Evolutionary conservation across 2,113 vertebrate genomes (phyloP).

Genomic region (Plectropomus leopardus): DNA sequence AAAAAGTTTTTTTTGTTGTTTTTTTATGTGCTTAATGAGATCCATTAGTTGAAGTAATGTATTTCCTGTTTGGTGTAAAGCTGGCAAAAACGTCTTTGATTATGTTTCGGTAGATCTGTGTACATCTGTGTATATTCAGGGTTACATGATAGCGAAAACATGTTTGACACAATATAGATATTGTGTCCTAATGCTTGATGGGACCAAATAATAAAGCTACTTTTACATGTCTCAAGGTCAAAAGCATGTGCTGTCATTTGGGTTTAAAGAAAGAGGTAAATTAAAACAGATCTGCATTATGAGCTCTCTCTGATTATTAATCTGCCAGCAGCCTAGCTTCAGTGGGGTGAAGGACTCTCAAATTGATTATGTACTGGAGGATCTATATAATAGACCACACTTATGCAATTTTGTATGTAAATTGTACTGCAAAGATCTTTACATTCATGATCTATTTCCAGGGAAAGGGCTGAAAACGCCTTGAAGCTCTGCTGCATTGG

Average conservation of each 20-base stretch:
- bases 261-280: not conserved
- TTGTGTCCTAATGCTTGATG: not conserved
- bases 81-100: not conserved
- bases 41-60: not conserved
- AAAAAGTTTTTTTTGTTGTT: not conserved
- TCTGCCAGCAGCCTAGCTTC: not conserved
- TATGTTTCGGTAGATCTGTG: not conserved
- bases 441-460: constrained; percentile 11
- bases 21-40: not conserved
- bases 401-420: not conserved
- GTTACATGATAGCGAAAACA: not conserved
- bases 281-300: constrained; percentile 4
- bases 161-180: not conserved
- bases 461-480: not conserved
- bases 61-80: not conserved
- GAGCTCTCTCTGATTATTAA: constrained; percentile 8
- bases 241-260: not conserved
- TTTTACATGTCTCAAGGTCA: not conserved
- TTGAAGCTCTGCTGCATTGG: not conserved
- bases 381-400: not conserved
- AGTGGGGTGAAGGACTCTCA: not conserved
- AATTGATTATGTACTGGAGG: not conserved
- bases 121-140: not conserved
- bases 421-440: constrained; percentile 13
- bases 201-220: too few relatives aligned